Base-by-base conservation (phyloP, 2,888 invertebrate species). In the Ptychoptera contaminata region DNA sequence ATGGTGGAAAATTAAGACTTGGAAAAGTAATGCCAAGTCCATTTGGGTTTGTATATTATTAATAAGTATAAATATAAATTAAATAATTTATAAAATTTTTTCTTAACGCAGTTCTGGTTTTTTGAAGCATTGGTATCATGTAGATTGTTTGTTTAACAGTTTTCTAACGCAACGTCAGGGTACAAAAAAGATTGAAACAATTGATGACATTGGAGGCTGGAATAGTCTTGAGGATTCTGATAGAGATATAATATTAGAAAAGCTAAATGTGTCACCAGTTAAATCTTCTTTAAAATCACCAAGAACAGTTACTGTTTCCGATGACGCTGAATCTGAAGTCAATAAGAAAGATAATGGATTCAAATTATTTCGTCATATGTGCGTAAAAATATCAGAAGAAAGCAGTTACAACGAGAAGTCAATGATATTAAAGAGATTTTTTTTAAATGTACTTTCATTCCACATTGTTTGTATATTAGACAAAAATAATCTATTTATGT, bases 51-150 rank as follows among this genome's bases (percentile, higher is more conserved):
- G 32, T 32, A 40, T 29, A 8, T 16, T 16, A 16, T 11, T 32
- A 10, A 16, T 11, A 15, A 5, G 7, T 23, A 3, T 5, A 5
- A 23, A 23, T 23, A 5, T 23, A 7, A 23, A 23, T 23, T 23
- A 23, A 23, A 23, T 5, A 23, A 23, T 40, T 3, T 23, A 7
- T 23, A 23, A 23, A 7, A 23, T 23, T 23, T 23, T 23, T 40
- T 32, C 36, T 9, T 14, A 23, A 46, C 47, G 37, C 34, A 52
- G 52, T 5, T 40, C 43, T 15, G 76, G 75, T 1, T 78, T 77
- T 54, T 86, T 91, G 85, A 91, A 88, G 61, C 74, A 76, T 51
- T 91, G 87, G 83, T 74, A 80, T 59, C 91, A 91, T 57, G 65
- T 84, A 0, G 67, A 74, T 46, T 92, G 91, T 55, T 65, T 91